Percentiles rank a stretch among this genome's conserved stretches.
Conservation (phyloP, 2,113 vertebrate species). For the Rhea pennata region DNA sequence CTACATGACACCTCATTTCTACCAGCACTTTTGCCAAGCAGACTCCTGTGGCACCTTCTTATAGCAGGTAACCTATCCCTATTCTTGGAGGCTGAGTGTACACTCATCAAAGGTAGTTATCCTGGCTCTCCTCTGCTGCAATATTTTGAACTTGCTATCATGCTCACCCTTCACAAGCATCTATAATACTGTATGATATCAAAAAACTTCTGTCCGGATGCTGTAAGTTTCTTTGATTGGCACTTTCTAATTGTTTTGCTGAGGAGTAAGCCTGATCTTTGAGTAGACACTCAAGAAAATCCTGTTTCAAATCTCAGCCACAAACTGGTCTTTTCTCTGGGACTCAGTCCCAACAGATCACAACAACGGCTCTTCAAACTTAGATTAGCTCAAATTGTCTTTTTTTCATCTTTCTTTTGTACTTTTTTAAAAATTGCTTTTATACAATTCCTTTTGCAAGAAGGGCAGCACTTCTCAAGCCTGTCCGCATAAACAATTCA, state of each 20-base stretch:
- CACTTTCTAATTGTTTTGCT: background rate
- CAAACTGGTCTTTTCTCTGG: slow-evolving; percentile 7
- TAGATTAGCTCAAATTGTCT: slow-evolving; percentile 54
- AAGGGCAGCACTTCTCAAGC: slow-evolving; percentile 53
- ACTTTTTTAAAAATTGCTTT: slow-evolving; percentile 34
- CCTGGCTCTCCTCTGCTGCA: background rate
- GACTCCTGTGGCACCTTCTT: background rate
- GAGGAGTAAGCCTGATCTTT: background rate
- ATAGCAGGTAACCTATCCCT: background rate
- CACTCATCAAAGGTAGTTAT: background rate
- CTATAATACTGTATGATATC: fast-evolving
- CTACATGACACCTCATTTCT: background rate
- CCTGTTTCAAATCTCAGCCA: background rate
- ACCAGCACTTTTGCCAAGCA: background rate
- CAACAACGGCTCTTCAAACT: slow-evolving; percentile 54
- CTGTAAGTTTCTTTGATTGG: background rate
- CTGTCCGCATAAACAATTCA: slow-evolving; percentile 48
- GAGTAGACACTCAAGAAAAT: background rate
- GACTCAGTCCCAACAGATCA: slow-evolving; percentile 47
- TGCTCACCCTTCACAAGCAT: background rate
- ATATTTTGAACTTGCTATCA: background rate
- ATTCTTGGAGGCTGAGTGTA: background rate
- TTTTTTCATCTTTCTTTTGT: slow-evolving; percentile 61
- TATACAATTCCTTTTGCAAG: slow-evolving; percentile 41
- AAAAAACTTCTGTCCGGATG: background rate